A percentile compares a stretch with the other conserved stretches of the same genome.
phyloP scores from a whole-genome alignment of 2,113 vertebrate species.

The Engraulis encrasicolus region DNA sequence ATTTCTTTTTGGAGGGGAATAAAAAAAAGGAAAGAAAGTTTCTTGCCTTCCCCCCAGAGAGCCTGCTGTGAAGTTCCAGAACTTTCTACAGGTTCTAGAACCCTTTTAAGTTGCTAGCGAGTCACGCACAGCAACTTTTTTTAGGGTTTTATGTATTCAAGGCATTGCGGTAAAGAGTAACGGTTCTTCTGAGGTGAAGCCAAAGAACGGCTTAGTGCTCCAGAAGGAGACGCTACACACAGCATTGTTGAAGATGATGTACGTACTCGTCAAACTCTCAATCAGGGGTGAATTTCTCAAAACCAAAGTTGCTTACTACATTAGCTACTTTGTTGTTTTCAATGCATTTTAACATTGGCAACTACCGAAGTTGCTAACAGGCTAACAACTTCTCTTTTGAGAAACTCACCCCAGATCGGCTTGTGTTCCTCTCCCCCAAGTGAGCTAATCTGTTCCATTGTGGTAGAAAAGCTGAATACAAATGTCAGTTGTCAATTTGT shows the following conservation, averaged over 20 bases:
- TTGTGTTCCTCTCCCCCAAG: slow-evolving; percentile 43
- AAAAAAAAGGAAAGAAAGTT: background rate
- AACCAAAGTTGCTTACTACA: too few species aligned
- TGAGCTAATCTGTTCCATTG: slow-evolving; percentile 8
- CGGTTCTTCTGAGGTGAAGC: background rate
- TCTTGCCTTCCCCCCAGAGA: slow-evolving; percentile 9
- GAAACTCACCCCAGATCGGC: slow-evolving; percentile 46
- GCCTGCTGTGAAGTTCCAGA: background rate
- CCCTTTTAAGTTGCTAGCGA: slow-evolving; percentile 19
- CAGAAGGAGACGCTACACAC: background rate
- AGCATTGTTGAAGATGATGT: slow-evolving; percentile 13
- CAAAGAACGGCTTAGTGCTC: background rate
- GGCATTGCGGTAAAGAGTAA: background rate
- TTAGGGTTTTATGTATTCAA: slow-evolving; percentile 14
- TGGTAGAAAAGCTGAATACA: slow-evolving; percentile 39
- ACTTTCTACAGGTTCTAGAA: background rate
- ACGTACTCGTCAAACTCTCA: background rate
- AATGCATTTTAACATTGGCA: too few species aligned
- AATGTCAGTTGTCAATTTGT: slow-evolving; percentile 48
- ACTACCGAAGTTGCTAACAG: too few species aligned
- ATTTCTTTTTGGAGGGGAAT: background rate
- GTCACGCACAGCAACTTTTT: background rate
- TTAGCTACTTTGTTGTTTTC: too few species aligned
- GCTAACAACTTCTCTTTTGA: too few species aligned
- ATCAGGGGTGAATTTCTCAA: too few species aligned